Conservation (phyloP, 1,140 invertebrate genomes). For the Steinernema khuongi region DNA sequence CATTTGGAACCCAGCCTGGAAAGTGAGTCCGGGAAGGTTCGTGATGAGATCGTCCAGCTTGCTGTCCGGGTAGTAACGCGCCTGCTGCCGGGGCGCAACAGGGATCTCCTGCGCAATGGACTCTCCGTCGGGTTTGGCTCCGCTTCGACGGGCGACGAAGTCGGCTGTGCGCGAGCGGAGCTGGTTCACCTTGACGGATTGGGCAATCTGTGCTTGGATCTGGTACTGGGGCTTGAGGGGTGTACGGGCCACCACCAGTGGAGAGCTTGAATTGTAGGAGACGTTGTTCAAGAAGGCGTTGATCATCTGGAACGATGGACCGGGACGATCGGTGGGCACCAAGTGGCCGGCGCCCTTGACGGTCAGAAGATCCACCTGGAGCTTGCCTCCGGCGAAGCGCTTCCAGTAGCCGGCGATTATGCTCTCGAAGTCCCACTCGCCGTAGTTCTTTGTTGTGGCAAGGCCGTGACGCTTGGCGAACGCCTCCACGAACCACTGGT, state of each 20-base stretch:
- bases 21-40: conserved; percentile 39
- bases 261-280: not conserved
- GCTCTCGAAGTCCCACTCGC: conserved; percentile 28
- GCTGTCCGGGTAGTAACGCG: not conserved
- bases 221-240: not conserved
- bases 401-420: conserved; percentile 38
- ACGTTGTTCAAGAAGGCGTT: conserved; percentile 45
- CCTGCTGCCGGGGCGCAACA: not conserved
- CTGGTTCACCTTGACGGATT: not conserved
- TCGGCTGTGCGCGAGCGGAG: not conserved
- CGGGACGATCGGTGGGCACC: conserved; percentile 63
- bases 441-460: conserved; percentile 11
- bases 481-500: conserved; percentile 62
- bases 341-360: conserved; percentile 61
- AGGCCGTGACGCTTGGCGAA: conserved; percentile 24
- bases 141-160: not conserved
- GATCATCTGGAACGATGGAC: conserved; percentile 60
- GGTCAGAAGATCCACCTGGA: conserved; percentile 31
- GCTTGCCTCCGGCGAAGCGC: conserved; percentile 16
- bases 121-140: not conserved
- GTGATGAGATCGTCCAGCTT: conserved; percentile 33
- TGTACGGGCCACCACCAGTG: not conserved
- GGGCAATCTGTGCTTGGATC: not conserved
- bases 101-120: too few relatives aligned
- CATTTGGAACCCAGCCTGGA: conserved; percentile 29